Conservation (phyloP, 2,888 invertebrate genomes). For the Aproaerema taeniolella region DNA sequence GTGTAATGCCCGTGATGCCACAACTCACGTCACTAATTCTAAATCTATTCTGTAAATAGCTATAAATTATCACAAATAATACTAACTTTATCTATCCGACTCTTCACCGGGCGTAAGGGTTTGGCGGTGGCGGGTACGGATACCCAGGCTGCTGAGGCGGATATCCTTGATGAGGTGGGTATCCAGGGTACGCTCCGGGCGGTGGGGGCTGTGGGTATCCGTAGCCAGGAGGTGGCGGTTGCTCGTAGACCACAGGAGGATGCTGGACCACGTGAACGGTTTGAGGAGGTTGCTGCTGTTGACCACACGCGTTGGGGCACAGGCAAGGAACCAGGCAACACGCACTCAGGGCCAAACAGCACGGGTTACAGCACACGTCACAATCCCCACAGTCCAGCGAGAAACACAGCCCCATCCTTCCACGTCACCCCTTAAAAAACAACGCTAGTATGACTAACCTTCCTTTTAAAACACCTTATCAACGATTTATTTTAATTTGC, state of each 20-base stretch:
- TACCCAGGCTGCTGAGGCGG: constrained; percentile 32
- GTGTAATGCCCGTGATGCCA: no score
- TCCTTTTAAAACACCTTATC: constrained; percentile 1
- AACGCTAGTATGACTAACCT: constrained; percentile 1
- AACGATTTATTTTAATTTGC: not conserved
- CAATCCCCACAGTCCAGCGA: constrained; percentile 62
- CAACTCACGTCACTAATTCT: no score
- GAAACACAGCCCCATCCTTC: constrained; percentile 59
- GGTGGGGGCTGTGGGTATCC: constrained; percentile 33
- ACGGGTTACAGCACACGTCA: constrained; percentile 60
- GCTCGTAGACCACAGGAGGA: constrained; percentile 33
- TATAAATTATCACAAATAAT: no score
- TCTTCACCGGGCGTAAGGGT: no score
- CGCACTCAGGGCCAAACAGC: constrained; percentile 61
- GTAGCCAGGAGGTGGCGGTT: constrained; percentile 39
- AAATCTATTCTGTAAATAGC: no score
- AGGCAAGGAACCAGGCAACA: constrained; percentile 64
- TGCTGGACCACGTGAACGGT: constrained; percentile 56
- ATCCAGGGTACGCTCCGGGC: constrained; percentile 33
- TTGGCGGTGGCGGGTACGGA: constrained; percentile 25
- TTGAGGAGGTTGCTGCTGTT: constrained; percentile 50
- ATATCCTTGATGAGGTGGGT: constrained; percentile 38
- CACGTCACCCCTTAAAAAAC: constrained; percentile 3
- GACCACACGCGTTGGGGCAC: constrained; percentile 67
- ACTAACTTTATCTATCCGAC: constrained; percentile 26